phyloP scores from a whole-genome alignment of 2,797 vertebrate species.

The Phoxinus dragarum region DNA sequence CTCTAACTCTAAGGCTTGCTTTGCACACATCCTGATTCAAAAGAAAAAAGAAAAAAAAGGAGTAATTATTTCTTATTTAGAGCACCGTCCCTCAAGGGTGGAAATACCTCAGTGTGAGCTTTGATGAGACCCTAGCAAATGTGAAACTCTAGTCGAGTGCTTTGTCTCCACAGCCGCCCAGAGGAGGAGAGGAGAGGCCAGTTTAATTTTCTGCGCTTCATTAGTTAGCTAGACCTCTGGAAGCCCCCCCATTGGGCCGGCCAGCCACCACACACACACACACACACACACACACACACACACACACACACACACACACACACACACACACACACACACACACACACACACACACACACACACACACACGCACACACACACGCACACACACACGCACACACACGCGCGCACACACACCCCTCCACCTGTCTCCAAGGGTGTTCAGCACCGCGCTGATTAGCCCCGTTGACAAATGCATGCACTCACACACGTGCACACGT shows the following conservation, averaged over 20 bases:
- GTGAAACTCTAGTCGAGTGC: constrained; percentile 65
- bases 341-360: neutral
- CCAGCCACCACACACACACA: constrained; percentile 34
- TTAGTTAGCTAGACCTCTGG: constrained; percentile 63
- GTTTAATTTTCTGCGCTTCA: constrained; percentile 64
- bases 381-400: constrained; percentile 17
- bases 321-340: constrained; percentile 33
- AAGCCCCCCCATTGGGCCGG: constrained; percentile 50
- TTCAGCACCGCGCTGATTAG: constrained; percentile 55
- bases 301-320: neutral
- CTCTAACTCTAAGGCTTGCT: neutral
- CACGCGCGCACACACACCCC: constrained; percentile 39
- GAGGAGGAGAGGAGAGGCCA: constrained; percentile 57
- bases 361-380: too few relatives aligned
- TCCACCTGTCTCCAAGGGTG: constrained; percentile 52
- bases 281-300: too few relatives aligned
- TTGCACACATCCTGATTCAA: constrained; percentile 8
- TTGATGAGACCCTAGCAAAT: constrained; percentile 60
- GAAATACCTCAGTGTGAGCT: constrained; percentile 54
- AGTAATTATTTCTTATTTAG: constrained; percentile 66
- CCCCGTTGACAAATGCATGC: constrained; percentile 49
- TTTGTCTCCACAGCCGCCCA: constrained; percentile 53
- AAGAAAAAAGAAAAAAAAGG: constrained; percentile 60
- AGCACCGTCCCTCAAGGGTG: constrained; percentile 53
- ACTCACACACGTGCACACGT: constrained; percentile 48